Evolutionary conservation across 1,140 invertebrate species (phyloP).

Genomic region (Harpegnathos saltator): DNA sequence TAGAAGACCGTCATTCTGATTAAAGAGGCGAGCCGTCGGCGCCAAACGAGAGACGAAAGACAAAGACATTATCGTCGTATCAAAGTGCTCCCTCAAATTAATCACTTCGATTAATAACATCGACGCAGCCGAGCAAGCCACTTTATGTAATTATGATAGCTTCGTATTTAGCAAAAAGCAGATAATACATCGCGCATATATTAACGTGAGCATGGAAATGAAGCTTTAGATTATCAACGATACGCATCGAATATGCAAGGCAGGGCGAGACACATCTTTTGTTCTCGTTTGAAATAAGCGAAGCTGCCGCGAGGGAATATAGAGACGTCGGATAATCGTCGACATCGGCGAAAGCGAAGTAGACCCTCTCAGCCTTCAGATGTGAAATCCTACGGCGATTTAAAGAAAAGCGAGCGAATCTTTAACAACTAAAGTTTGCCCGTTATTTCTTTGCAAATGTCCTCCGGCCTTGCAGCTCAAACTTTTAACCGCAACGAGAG

Average conservation of each 20-base stretch:
- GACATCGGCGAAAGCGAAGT: slow-evolving; percentile 16
- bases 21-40: no score
- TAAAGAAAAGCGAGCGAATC: slow-evolving; percentile 32
- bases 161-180: no score
- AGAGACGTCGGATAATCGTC: slow-evolving; percentile 48
- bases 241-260: slow-evolving; percentile 18
- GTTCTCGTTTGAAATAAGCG: slow-evolving; percentile 44
- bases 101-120: no score
- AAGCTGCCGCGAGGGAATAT: slow-evolving; percentile 49
- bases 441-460: slow-evolving; percentile 27
- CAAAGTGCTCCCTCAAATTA: no score
- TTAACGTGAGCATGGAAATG: neutral
- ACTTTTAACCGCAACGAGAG: no score
- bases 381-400: slow-evolving; percentile 45
- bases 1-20: no score
- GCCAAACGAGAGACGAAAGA: no score
- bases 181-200: no score
- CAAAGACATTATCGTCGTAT: no score
- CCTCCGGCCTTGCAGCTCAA: no score
- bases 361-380: slow-evolving; percentile 19
- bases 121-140: no score
- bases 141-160: no score
- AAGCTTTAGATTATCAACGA: slow-evolving; percentile 8
- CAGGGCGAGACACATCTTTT: slow-evolving; percentile 2
- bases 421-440: slow-evolving; percentile 21